A percentile compares a stretch with the other conserved stretches of the same genome.
These are phyloP conservation scores for Drosophila lowei DNA, from an alignment of 1,140 invertebrate species.

Conservation along the genomic window DNA sequence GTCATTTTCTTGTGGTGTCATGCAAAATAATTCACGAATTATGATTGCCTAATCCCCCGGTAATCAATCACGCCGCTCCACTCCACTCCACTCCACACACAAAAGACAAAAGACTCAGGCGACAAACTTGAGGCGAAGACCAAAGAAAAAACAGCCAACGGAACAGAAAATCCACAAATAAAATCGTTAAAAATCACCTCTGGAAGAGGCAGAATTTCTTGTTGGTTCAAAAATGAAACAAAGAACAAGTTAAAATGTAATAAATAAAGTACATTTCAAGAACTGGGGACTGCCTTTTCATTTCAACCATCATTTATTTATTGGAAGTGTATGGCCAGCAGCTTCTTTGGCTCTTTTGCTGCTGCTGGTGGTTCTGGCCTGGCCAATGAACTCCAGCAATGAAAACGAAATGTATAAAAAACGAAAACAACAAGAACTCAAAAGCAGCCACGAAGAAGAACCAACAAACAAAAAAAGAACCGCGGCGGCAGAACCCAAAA, in stretches of 20 bases:
- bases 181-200: not conserved
- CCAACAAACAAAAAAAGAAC: conserved; percentile 48
- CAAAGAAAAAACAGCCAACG: conserved; percentile 12
- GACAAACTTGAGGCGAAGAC: conserved; percentile 54
- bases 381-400: conserved; percentile 80
- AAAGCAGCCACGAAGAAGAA: conserved; percentile 55
- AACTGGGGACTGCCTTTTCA: conserved; percentile 27
- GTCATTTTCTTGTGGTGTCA: conserved; percentile 55
- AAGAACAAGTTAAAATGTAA: conserved; percentile 34
- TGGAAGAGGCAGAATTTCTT: conserved; percentile 45
- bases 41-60: conserved; percentile 66
- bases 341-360: conserved; percentile 40
- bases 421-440: conserved; percentile 76
- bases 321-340: conserved; percentile 46
- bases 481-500: conserved; percentile 55
- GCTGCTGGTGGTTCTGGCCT: conserved; percentile 9
- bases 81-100: not conserved
- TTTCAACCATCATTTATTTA: conserved; percentile 63
- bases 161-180: conserved; percentile 25
- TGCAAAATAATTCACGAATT: conserved; percentile 73
- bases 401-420: conserved; percentile 81
- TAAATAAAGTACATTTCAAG: conserved; percentile 33
- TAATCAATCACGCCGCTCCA: conserved; percentile 67
- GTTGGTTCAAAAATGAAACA: conserved; percentile 35
- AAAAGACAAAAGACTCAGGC: conserved; percentile 70